Evolutionary conservation across 2,888 invertebrate genomes (phyloP).

Genomic region (Scaeva pyrastri): DNA sequence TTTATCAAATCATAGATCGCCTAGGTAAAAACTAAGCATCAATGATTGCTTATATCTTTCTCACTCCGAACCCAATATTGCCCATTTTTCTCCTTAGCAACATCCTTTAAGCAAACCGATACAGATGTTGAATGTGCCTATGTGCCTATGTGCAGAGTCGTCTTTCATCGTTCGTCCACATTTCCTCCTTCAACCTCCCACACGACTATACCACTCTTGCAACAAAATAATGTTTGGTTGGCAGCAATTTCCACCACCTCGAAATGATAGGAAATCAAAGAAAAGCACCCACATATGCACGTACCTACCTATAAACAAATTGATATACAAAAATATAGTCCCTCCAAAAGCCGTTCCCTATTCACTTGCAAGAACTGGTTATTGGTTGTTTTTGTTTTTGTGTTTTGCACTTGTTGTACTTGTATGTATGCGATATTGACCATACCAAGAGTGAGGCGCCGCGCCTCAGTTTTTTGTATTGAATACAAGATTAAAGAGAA

Average conservation of each 20-base stretch:
- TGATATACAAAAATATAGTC: constrained; percentile 62
- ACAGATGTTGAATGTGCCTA: background rate
- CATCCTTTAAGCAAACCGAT: constrained; percentile 56
- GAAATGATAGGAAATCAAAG: constrained; percentile 42
- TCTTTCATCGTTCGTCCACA: constrained; percentile 27
- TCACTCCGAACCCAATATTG: background rate
- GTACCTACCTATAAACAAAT: constrained; percentile 22
- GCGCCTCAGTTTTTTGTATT: constrained; percentile 7
- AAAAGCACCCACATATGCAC: background rate
- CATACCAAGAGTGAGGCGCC: constrained; percentile 12
- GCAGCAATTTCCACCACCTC: constrained; percentile 62
- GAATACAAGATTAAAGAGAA: constrained; percentile 4
- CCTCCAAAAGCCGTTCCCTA: constrained; percentile 66
- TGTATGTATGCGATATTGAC: constrained; percentile 23
- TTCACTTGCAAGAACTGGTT: constrained; percentile 47
- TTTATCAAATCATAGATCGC: background rate
- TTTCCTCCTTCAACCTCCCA: constrained; percentile 1
- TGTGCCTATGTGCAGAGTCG: constrained; percentile 17
- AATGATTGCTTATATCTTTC: constrained; percentile 1
- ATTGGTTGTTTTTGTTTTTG: constrained; percentile 62
- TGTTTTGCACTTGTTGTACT: constrained; percentile 68
- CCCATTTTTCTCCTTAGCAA: constrained; percentile 63
- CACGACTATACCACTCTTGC: background rate
- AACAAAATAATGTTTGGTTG: constrained; percentile 42
- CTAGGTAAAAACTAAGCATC: constrained; percentile 17